Conservation (phyloP, 53 echinoderm and acorn worm species). For the Holothuria leucospilota region DNA sequence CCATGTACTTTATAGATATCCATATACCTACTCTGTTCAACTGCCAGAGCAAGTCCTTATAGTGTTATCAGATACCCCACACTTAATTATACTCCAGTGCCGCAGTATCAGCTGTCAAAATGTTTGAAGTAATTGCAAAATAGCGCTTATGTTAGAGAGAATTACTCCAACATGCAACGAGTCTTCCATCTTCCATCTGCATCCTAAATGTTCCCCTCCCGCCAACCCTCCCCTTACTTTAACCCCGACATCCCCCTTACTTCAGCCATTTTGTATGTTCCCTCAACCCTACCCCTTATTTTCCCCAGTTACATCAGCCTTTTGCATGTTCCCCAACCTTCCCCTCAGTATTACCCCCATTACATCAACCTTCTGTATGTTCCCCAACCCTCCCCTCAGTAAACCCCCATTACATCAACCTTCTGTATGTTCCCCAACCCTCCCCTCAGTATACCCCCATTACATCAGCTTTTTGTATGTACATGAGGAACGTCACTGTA, state of each 20-base stretch:
- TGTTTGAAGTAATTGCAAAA: too few species aligned
- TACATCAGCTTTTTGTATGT: background rate
- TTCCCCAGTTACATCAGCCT: background rate
- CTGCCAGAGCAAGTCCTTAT: too few species aligned
- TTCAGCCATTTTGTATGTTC: background rate
- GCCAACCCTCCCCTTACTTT: background rate
- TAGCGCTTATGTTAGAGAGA: too few species aligned
- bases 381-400: background rate
- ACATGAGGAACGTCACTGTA: background rate
- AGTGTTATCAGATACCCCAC: too few species aligned
- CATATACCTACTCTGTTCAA: too few species aligned
- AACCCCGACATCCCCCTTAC: too few species aligned
- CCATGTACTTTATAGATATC: too few species aligned
- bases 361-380: background rate
- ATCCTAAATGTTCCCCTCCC: too few species aligned
- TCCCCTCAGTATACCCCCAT: background rate
- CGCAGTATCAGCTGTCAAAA: too few species aligned
- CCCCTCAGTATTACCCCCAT: background rate
- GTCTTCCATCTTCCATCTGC: too few species aligned
- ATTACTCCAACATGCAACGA: too few species aligned
- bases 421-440: background rate
- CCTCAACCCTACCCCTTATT: background rate
- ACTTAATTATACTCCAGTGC: too few species aligned
- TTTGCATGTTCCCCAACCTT: background rate
- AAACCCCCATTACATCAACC: background rate